Conservation (phyloP, 2,888 invertebrate species). For the Callyntrura guangdongensis region DNA sequence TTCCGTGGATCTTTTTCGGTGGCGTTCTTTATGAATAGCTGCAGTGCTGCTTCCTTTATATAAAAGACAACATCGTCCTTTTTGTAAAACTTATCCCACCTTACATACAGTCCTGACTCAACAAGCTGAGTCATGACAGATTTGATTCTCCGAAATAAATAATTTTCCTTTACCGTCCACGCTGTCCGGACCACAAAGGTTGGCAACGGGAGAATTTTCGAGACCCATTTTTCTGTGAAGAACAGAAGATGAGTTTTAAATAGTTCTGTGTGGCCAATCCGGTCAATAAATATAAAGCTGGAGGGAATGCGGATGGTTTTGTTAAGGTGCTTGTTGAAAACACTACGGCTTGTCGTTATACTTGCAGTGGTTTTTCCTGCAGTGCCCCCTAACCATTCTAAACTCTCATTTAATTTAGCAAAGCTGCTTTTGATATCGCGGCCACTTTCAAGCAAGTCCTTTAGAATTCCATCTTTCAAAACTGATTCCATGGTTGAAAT, state of each 20-base stretch:
- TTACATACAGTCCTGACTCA: conserved; percentile 70
- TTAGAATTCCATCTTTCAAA: conserved; percentile 53
- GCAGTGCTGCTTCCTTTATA: conserved; percentile 14
- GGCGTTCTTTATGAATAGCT: neutral
- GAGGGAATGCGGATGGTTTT: conserved; percentile 26
- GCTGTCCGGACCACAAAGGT: conserved; percentile 36
- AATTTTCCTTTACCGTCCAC: conserved; percentile 67
- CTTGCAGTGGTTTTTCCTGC: conserved; percentile 3
- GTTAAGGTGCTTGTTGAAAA: conserved; percentile 24
- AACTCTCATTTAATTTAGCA: neutral
- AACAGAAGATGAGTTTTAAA: conserved; percentile 33
- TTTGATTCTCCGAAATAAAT: conserved; percentile 33
- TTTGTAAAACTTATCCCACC: conserved; percentile 56
- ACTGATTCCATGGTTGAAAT: neutral
- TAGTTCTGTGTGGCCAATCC: neutral
- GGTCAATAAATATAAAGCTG: conserved; percentile 51
- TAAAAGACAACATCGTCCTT: conserved; percentile 53
- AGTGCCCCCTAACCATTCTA: conserved; percentile 47
- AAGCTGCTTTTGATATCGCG: neutral
- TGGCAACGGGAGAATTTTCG: conserved; percentile 37
- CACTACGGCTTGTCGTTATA: conserved; percentile 14
- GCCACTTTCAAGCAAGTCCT: neutral
- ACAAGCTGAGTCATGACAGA: conserved; percentile 31
- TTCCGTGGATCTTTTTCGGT: neutral
- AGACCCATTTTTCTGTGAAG: conserved; percentile 59